phyloP scores from a whole-genome alignment of 2,888 invertebrate genomes.

The Drepanosiphum platanoidis region DNA sequence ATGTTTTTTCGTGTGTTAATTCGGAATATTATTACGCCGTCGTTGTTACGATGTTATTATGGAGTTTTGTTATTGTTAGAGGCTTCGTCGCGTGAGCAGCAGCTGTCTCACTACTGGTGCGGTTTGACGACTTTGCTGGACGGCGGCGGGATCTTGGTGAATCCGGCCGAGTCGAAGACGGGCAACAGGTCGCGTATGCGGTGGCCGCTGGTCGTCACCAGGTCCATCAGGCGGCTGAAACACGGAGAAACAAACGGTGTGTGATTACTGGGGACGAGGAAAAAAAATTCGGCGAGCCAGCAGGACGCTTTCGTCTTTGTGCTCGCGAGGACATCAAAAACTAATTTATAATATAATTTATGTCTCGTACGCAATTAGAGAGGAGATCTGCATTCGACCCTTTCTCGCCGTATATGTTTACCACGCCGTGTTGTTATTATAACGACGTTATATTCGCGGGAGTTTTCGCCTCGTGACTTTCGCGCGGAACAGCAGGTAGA shows the following conservation, averaged over 20 bases:
- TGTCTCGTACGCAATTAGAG: too few species aligned
- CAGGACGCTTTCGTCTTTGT: too few species aligned
- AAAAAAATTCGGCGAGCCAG: too few species aligned
- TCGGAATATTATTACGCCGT: too few species aligned
- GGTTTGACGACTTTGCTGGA: slow-evolving; percentile 75
- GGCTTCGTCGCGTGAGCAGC: not conserved
- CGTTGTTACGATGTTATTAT: too few species aligned
- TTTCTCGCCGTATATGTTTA: not conserved
- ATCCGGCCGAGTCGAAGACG: slow-evolving; percentile 87
- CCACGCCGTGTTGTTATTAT: not conserved
- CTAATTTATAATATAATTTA: too few species aligned
- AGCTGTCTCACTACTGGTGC: not conserved
- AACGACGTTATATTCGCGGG: not conserved
- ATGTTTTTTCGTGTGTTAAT: too few species aligned
- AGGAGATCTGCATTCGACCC: not conserved
- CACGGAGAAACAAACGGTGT: not conserved
- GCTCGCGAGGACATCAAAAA: slow-evolving; percentile 12
- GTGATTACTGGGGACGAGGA: too few species aligned
- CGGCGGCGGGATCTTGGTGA: slow-evolving; percentile 83
- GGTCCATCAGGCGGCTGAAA: slow-evolving; percentile 68
- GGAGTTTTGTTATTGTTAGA: too few species aligned
- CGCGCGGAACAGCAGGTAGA: not conserved
- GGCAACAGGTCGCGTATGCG: slow-evolving; percentile 80
- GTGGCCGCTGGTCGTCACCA: slow-evolving; percentile 72
- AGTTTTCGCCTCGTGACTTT: not conserved